A percentile compares a stretch with the other conserved stretches of the same genome.
Evolutionary conservation across 2,113 vertebrate species (phyloP).

Genomic region (Chaenocephalus aceratus): DNA sequence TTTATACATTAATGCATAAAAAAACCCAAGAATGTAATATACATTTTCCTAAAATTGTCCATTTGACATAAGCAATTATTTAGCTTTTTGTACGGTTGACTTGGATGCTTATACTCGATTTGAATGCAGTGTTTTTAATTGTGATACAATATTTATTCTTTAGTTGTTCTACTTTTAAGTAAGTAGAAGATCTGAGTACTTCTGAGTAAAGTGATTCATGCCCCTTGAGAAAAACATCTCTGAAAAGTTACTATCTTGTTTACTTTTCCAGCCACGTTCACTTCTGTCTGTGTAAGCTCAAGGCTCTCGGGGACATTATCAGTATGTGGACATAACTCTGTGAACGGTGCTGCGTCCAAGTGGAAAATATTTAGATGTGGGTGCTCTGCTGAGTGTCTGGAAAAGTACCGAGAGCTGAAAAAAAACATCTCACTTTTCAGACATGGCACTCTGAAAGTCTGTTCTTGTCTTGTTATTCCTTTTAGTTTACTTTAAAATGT

Average conservation of each 20-base stretch:
- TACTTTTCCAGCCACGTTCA: conserved; percentile 3
- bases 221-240: not conserved
- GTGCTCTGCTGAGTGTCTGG: conserved; percentile 23
- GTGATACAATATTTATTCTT: not conserved
- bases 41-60: not conserved
- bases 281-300: not conserved
- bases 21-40: not conserved
- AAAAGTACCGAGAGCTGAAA: not conserved
- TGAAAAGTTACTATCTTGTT: not conserved
- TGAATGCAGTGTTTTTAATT: not conserved
- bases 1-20: not conserved
- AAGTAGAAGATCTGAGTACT: not conserved
- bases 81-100: not conserved
- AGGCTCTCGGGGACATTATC: not conserved
- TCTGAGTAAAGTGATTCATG: not conserved
- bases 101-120: not conserved
- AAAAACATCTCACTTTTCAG: not conserved
- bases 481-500: not conserved
- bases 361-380: conserved; percentile 23
- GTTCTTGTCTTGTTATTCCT: not conserved
- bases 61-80: not conserved
- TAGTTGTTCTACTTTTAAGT: not conserved
- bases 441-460: not conserved
- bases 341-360: not conserved
- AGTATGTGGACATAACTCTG: not conserved